Percentiles rank a stretch among this genome's conserved stretches.
Conservation (phyloP, 2,888 invertebrate species). For the Cephus rjabovi region DNA sequence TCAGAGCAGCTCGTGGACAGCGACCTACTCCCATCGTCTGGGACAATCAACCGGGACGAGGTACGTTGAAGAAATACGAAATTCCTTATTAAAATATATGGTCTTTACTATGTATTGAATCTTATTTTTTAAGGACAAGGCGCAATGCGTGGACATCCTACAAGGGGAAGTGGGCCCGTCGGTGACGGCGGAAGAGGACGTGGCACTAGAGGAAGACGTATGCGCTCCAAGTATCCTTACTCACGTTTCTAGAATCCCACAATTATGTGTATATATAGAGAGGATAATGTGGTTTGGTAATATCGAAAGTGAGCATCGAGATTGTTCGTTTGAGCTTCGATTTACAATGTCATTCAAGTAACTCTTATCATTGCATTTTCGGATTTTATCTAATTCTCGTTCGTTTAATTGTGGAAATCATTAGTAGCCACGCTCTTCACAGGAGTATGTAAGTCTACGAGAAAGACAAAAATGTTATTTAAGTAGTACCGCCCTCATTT, state of each 20-base stretch:
- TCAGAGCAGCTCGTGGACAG: constrained; percentile 59
- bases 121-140: constrained; percentile 38
- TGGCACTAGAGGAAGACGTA: constrained; percentile 49
- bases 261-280: background rate
- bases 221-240: constrained; percentile 46
- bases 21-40: constrained; percentile 76
- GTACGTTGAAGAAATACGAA: constrained; percentile 20
- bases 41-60: constrained; percentile 63
- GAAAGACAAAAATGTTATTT: background rate
- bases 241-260: constrained; percentile 33
- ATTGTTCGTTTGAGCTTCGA: background rate
- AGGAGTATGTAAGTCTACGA: background rate
- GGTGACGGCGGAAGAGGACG: constrained; percentile 48
- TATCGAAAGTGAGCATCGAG: background rate
- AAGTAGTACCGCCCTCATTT: background rate
- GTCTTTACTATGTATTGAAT: background rate
- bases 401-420: background rate
- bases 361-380: background rate
- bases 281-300: background rate
- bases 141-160: constrained; percentile 44
- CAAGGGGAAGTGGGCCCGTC: constrained; percentile 44
- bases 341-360: background rate
- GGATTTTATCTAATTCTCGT: background rate
- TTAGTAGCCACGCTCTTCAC: background rate
- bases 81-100: background rate